Base-by-base conservation (phyloP, 53 echinoderm and acorn worm species). In the Luidia sarsii region DNA sequence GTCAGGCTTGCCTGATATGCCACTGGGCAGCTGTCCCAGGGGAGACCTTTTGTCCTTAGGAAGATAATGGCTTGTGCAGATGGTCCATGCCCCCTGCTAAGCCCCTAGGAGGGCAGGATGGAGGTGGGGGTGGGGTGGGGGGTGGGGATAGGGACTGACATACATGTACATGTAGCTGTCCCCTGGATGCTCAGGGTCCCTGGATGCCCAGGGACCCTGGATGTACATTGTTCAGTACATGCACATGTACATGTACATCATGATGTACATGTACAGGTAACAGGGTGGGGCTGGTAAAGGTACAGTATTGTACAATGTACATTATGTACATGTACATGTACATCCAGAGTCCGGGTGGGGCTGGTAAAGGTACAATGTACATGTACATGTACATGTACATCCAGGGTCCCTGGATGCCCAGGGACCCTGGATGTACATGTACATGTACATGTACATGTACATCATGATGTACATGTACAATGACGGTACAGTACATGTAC, bases 31-130 rank as follows among this genome's bases (percentile, higher is more conserved):
- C 61, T 61, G 43, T 21, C 59, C n/a, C 14, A 77, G 31, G 41
- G 57, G 46, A 32, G 21, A 77, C 43, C 45, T 67, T 77, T 77
- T 77, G 77, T 77, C 60, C 77, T 77, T 45, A 72, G 56, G 56
- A 77, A 77, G 77, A 62, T 77, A 77, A 77, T 77, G 77, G 77
- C 20, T 77, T 77, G 45, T 27, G 60, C 77, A 77, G 77, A 77
- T 77, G 77, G 34, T 61, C n/a, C 19, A 41, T 60, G 77, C 77
- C 77, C 77, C 77, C 77, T 77, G 77, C 77, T 62, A 77, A 37
- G 77, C 33, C 77, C 77, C 77, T 77, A 77, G 61, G 77, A 77
- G 77, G 77, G 77, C 74, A 74, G n/a, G n/a, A n/a, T n/a, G n/a
- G n/a, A n/a, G n/a, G n/a, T n/a, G n/a, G n/a, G n/a, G n/a, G n/a